Evolutionary conservation across 2,888 invertebrate genomes (phyloP).

Genomic region (Caenorhabditis imperialis): DNA sequence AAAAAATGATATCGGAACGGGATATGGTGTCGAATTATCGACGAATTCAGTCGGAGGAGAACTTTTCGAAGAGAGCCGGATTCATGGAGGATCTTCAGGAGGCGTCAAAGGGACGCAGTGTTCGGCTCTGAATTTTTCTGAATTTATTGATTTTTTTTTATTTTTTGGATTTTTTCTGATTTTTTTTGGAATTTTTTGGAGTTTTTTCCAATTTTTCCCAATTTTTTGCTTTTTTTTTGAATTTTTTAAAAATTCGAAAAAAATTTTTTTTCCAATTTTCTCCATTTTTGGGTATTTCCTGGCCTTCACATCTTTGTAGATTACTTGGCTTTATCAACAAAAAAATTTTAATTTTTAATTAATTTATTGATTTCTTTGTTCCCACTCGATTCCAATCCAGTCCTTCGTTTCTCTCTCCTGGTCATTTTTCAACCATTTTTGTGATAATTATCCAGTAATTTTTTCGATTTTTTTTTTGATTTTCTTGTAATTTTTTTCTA

Average conservation of each 20-base stretch:
- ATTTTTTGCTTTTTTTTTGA: not conserved
- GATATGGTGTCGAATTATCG: slow-evolving; percentile 71
- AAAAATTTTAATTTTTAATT: no score
- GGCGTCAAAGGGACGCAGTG: slow-evolving; percentile 62
- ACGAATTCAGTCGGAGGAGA: slow-evolving; percentile 71
- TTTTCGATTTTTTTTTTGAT: no score
- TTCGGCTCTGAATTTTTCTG: slow-evolving; percentile 17
- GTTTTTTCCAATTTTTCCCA: not conserved
- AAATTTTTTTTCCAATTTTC: not conserved
- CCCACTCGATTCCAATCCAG: no score
- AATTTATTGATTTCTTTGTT: no score
- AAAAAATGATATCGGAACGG: slow-evolving; percentile 66
- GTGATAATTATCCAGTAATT: no score
- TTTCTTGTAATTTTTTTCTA: no score
- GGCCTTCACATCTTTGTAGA: no score
- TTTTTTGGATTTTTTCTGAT: not conserved
- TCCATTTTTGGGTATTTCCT: no score
- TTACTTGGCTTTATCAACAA: no score
- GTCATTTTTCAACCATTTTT: no score
- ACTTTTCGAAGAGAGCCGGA: slow-evolving; percentile 68
- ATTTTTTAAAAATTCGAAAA: not conserved
- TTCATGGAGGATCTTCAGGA: slow-evolving; percentile 69
- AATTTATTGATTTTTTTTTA: no score
- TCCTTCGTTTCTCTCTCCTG: no score
- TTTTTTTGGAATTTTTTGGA: not conserved